phyloP scores from a whole-genome alignment of 1,140 invertebrate species.

The Pentalonia nigronervosa region DNA sequence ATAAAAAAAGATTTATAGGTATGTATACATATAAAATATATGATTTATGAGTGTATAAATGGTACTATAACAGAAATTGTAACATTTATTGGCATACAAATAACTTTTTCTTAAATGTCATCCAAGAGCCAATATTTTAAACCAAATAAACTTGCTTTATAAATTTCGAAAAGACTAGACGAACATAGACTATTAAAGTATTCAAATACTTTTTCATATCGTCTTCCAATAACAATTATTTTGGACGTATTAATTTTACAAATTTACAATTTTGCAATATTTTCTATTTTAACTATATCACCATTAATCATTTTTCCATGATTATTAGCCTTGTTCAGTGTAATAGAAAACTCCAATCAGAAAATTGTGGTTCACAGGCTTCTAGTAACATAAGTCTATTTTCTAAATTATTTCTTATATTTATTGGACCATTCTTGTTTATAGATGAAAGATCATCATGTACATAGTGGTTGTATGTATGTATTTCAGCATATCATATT shows the following conservation, averaged over 20 bases:
- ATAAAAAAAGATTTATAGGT: neutral
- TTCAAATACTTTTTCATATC: neutral
- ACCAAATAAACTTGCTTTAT: neutral
- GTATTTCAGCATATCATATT: neutral
- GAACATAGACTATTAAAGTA: neutral
- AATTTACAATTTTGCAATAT: neutral
- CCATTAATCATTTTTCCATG: neutral
- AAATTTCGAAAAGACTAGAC: neutral
- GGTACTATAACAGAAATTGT: neutral
- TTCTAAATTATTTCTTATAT: neutral
- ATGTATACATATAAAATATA: neutral
- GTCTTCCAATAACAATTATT: neutral
- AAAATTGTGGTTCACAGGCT: neutral
- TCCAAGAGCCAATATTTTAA: neutral
- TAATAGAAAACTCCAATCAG: neutral
- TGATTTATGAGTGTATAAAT: neutral
- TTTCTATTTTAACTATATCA: neutral
- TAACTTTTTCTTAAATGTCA: constrained; percentile 7
- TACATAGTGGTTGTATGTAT: neutral
- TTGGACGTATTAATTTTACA: neutral
- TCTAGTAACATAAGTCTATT: neutral
- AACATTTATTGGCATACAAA: neutral
- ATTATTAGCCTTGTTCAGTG: neutral
- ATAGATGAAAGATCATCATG: neutral
- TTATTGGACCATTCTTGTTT: neutral